phyloP scores from a whole-genome alignment of 1,140 invertebrate genomes.

The Venustaconcha ellipsiformis region DNA sequence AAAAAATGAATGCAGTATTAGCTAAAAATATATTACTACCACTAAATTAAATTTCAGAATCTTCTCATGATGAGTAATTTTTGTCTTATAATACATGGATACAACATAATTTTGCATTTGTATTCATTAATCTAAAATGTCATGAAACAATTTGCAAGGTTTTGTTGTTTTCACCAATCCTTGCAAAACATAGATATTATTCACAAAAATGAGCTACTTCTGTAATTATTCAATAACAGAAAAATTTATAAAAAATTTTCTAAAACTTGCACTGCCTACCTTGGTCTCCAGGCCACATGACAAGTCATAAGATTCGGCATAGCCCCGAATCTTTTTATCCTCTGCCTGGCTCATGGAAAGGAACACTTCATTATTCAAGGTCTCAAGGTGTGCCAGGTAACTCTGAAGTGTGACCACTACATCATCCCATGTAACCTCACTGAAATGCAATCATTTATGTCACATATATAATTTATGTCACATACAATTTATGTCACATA shows the following conservation, averaged over 20 bases:
- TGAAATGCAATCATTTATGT: conserved; percentile 8
- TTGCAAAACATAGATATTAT: too few relatives aligned
- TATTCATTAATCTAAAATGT: too few relatives aligned
- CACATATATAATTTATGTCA: too few relatives aligned
- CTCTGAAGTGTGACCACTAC: conserved; percentile 34
- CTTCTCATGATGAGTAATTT: too few relatives aligned
- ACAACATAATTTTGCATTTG: too few relatives aligned
- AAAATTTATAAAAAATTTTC: background rate
- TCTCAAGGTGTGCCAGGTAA: conserved; percentile 51
- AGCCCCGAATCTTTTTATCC: conserved; percentile 40
- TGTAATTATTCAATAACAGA: background rate
- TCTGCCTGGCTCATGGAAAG: conserved; percentile 39
- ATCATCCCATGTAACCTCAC: conserved; percentile 50
- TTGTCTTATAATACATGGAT: too few relatives aligned
- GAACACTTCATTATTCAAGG: conserved; percentile 42
- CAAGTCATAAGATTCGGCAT: conserved; percentile 49
- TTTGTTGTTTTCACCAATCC: too few relatives aligned
- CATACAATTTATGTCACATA: too few relatives aligned
- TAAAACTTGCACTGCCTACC: conserved; percentile 28
- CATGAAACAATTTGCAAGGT: too few relatives aligned
- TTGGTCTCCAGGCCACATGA: conserved; percentile 43
- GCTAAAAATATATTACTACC: too few relatives aligned
- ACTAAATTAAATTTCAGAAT: too few relatives aligned
- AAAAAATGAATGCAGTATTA: too few relatives aligned
- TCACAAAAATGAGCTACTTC: background rate